Conservation (phyloP, 2,113 vertebrate genomes). For the Psettodes erumei region DNA sequence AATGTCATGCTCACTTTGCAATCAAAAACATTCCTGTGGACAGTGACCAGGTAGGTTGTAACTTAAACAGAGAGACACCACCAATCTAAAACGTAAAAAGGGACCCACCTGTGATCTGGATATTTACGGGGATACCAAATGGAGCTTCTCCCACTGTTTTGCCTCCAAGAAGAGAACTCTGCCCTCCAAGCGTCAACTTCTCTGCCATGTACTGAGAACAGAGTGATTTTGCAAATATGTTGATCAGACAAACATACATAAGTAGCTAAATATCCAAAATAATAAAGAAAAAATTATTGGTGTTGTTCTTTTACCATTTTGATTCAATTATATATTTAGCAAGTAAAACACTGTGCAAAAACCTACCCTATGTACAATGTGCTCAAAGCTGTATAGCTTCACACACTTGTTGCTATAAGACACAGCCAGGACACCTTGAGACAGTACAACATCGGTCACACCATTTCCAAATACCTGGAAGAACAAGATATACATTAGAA, state of each 20-base stretch:
- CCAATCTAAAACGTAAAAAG: not conserved
- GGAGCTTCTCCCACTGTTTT: slow-evolving; percentile 90
- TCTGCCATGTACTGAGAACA: slow-evolving; percentile 90
- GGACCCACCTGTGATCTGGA: slow-evolving; percentile 90
- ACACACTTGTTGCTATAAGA: slow-evolving; percentile 91
- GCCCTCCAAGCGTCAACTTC: slow-evolving; percentile 86
- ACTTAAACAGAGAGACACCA: not conserved
- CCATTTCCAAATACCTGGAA: slow-evolving; percentile 91
- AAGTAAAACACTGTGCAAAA: not conserved
- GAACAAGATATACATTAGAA: not conserved
- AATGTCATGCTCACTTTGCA: not conserved
- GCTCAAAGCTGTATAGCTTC: slow-evolving; percentile 93
- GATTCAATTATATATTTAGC: not conserved
- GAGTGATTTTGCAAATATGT: slow-evolving; percentile 26
- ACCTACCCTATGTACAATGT: slow-evolving; percentile 89
- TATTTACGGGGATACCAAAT: slow-evolving; percentile 95
- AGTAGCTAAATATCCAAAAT: not conserved
- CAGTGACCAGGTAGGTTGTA: not conserved
- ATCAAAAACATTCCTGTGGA: not conserved
- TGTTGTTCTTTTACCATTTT: not conserved
- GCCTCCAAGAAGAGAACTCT: slow-evolving; percentile 87
- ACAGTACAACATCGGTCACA: slow-evolving; percentile 90
- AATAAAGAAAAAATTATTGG: not conserved
- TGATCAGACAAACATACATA: not conserved
- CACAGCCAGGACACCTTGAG: slow-evolving; percentile 92